Evolutionary conservation across 2,113 vertebrate genomes (phyloP).

Genomic region (Acrocephalus arundinaceus): DNA sequence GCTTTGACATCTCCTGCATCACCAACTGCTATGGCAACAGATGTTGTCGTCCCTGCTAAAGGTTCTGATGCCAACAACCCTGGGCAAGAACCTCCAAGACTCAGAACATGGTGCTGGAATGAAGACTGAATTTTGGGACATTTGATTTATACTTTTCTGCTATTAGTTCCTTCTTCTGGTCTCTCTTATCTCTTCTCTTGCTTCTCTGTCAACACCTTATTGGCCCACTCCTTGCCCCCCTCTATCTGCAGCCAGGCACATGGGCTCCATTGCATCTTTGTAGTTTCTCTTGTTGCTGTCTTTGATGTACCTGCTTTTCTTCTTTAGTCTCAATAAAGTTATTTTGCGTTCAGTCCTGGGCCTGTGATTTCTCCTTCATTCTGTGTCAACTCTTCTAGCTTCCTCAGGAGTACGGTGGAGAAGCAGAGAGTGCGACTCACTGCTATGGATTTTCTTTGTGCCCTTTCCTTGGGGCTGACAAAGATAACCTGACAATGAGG

Average conservation of each 20-base stretch:
- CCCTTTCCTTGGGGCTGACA: not conserved
- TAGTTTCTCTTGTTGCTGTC: fast-evolving
- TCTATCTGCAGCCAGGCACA: too few species aligned
- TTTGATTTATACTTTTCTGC: fast-evolving
- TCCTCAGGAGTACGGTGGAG: too few species aligned
- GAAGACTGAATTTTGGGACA: not conserved
- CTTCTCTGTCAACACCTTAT: not conserved
- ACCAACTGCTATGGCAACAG: too few species aligned
- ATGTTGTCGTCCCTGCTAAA: too few species aligned
- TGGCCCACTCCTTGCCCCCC: too few species aligned
- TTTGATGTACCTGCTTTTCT: fast-evolving
- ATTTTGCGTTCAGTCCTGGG: fast-evolving
- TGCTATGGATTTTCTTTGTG: not conserved
- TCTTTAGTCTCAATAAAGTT: not conserved
- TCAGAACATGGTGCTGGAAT: too few species aligned
- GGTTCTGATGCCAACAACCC: too few species aligned
- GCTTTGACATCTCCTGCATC: too few species aligned
- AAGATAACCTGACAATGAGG: not conserved
- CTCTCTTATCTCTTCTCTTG: too few species aligned
- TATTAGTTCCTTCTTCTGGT: not conserved
- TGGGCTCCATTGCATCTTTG: fast-evolving
- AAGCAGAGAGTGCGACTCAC: not conserved
- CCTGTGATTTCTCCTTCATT: not conserved
- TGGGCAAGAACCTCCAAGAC: too few species aligned
- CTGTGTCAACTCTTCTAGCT: not conserved